These are phyloP conservation scores for Cuculus canorus DNA, from an alignment of 2,797 vertebrate species.

Conservation along the genomic window DNA sequence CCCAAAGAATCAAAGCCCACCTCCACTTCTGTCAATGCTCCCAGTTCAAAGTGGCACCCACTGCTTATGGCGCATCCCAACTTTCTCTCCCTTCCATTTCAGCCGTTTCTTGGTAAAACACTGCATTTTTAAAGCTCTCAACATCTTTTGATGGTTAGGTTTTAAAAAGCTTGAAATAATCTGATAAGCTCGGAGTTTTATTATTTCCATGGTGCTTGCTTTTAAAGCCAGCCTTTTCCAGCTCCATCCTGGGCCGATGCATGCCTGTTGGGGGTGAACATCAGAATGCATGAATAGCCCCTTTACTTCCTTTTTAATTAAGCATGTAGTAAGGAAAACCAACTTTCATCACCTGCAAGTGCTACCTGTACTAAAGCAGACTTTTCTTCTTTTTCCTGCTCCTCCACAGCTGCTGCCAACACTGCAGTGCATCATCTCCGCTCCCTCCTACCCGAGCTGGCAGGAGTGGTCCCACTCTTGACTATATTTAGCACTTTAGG, in stretches of 20 bases:
- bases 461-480: neutral
- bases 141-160: neutral
- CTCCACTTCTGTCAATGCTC: neutral
- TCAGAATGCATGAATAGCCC: neutral
- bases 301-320: neutral
- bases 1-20: neutral
- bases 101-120: neutral
- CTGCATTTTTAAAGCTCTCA: no score
- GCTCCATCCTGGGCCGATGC: neutral
- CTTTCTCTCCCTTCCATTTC: neutral
- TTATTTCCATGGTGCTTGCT: neutral
- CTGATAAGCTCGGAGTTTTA: neutral
- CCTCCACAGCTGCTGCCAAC: rapidly evolving
- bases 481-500: neutral
- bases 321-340: neutral
- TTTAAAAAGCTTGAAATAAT: neutral
- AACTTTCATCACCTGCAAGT: neutral
- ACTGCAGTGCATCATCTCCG: neutral
- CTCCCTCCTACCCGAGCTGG: neutral
- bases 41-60: rapidly evolving
- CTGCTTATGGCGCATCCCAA: rapidly evolving
- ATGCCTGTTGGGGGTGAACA: neutral
- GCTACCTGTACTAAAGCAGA: neutral
- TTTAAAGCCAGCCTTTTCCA: conserved; percentile 26
- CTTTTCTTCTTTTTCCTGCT: neutral